A percentile compares a stretch with the other conserved stretches of the same genome.
phyloP scores from a whole-genome alignment of 2,113 vertebrate species.

The Xenopus laevis region DNA sequence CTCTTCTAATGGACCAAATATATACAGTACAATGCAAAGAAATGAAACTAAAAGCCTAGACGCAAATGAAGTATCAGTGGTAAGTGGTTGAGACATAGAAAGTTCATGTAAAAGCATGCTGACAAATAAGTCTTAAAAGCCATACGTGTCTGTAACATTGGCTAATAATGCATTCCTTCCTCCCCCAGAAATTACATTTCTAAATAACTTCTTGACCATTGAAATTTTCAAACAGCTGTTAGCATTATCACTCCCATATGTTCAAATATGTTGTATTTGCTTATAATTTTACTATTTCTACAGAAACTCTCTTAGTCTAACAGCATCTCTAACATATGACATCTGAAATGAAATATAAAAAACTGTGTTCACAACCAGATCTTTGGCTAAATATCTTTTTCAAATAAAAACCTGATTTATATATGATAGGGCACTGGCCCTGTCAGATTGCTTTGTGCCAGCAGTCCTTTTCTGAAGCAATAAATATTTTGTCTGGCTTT shows the following conservation, averaged over 20 bases:
- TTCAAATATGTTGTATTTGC: not conserved
- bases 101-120: not conserved
- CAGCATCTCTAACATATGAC: too few relatives aligned
- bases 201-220: not conserved
- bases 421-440: too few relatives aligned
- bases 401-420: too few relatives aligned
- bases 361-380: too few relatives aligned
- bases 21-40: not conserved
- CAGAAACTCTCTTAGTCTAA: too few relatives aligned
- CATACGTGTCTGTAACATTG: not conserved
- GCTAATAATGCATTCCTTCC: conserved; percentile 6
- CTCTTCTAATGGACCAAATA: not conserved
- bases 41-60: not conserved
- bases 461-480: too few relatives aligned
- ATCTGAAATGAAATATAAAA: too few relatives aligned
- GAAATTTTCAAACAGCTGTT: conserved; percentile 7
- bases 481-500: too few relatives aligned
- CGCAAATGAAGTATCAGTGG: not conserved
- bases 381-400: too few relatives aligned
- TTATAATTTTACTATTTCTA: conserved; percentile 2
- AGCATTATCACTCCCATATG: conserved; percentile 3
- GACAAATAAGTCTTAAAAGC: not conserved
- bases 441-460: too few relatives aligned
- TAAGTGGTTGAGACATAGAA: not conserved
- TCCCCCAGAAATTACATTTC: not conserved